Conservation (phyloP, 2,888 invertebrate genomes). For the Leptopilina myrica region DNA sequence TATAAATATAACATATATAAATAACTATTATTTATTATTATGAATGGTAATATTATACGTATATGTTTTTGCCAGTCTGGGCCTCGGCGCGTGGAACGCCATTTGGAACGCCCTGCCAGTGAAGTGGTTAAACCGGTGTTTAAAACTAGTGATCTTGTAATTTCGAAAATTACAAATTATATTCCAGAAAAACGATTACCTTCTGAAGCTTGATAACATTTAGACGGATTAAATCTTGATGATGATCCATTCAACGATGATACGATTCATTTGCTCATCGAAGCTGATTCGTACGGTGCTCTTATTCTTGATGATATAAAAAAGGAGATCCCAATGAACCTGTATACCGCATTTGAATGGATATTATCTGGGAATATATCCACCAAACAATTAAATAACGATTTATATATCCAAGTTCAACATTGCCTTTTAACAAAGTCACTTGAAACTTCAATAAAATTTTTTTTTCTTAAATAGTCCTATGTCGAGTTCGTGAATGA, state of each 20-base stretch:
- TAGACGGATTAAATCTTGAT: not conserved
- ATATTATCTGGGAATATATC: not conserved
- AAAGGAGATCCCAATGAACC: not conserved
- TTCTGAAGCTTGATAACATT: not conserved
- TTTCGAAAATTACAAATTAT: not conserved
- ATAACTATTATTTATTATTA: no score
- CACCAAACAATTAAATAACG: not conserved
- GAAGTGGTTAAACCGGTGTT: not conserved
- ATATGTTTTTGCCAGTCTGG: no score
- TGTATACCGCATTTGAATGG: not conserved
- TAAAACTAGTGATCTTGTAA: not conserved
- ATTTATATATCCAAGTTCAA: not conserved
- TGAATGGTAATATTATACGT: no score
- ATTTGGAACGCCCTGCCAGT: no score
- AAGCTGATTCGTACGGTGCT: constrained; percentile 32
- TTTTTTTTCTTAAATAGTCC: not conserved
- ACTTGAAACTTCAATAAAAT: not conserved
- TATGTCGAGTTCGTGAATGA: not conserved
- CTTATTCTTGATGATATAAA: not conserved
- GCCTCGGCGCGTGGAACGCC: no score
- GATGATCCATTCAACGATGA: not conserved
- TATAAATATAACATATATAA: no score
- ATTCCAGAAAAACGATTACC: not conserved
- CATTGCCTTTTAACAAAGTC: not conserved
- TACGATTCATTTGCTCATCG: constrained; percentile 42